Conservation (phyloP, 2,797 vertebrate species). For the Geotrypetes seraphini region DNA sequence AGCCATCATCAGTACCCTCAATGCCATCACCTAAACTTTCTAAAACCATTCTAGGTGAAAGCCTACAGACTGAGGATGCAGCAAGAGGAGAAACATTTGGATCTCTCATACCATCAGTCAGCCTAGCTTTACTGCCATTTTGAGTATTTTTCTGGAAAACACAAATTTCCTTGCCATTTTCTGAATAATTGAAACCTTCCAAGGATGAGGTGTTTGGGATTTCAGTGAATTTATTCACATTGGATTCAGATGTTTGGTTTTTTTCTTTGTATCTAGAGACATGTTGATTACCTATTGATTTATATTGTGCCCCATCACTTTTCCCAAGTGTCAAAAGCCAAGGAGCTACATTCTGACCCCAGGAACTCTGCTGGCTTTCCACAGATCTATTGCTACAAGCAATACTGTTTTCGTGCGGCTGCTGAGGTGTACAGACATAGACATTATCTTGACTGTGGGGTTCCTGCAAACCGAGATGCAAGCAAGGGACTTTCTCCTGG, state of each 20-base stretch:
- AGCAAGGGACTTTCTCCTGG: neutral
- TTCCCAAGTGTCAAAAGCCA: neutral
- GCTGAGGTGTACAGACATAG: neutral
- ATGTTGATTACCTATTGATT: neutral
- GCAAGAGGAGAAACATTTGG: neutral
- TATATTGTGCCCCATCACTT: neutral
- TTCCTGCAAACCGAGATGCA: slow-evolving; percentile 9
- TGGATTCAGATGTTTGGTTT: slow-evolving; percentile 1
- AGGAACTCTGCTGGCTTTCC: neutral
- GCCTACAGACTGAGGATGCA: neutral
- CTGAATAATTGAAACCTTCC: neutral
- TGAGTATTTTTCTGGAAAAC: neutral
- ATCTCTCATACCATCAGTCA: neutral
- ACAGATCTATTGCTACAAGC: no score
- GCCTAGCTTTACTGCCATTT: neutral
- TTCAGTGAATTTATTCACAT: no score
- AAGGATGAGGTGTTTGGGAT: neutral
- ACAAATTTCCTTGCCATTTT: neutral
- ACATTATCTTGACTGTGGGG: neutral
- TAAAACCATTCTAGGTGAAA: neutral
- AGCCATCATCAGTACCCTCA: neutral
- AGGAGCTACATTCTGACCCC: slow-evolving; percentile 1
- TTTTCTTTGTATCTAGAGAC: neutral
- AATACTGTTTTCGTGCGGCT: neutral
- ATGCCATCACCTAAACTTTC: neutral